Conservation (phyloP, 2,113 vertebrate genomes). For the Hippopotamus amphibius region DNA sequence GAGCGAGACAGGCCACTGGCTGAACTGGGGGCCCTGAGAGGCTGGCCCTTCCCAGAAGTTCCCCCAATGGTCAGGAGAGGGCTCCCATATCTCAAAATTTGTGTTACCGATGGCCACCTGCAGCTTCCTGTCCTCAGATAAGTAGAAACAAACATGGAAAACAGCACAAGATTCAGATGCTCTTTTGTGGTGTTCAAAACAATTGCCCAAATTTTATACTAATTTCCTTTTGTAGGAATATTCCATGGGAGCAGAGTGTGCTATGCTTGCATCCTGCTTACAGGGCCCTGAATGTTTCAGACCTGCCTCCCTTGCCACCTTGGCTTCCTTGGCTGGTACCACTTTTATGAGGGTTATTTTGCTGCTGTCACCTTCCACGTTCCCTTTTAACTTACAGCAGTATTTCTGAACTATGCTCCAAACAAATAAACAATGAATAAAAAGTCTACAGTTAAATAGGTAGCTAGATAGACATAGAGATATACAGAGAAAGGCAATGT, state of each 20-base stretch:
- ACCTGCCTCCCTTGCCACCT: background rate
- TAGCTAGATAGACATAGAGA: background rate
- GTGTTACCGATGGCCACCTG: background rate
- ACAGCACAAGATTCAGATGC: background rate
- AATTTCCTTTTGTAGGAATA: background rate
- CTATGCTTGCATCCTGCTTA: background rate
- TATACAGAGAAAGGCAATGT: background rate
- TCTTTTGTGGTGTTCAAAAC: background rate
- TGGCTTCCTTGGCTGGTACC: background rate
- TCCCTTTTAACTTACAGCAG: background rate
- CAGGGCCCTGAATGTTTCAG: background rate
- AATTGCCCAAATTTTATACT: background rate
- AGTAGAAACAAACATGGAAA: slow-evolving; percentile 5
- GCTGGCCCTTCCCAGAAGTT: background rate
- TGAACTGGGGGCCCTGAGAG: background rate
- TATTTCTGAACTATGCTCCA: background rate
- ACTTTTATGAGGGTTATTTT: background rate
- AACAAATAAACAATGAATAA: background rate
- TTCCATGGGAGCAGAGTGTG: background rate
- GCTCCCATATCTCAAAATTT: background rate
- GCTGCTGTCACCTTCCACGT: background rate
- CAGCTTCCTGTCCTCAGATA: background rate
- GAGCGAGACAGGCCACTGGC: background rate
- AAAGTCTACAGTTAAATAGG: background rate
- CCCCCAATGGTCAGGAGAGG: background rate